Base-by-base conservation (phyloP, 1,140 invertebrate species). In the Marisa cornuarietis region DNA sequence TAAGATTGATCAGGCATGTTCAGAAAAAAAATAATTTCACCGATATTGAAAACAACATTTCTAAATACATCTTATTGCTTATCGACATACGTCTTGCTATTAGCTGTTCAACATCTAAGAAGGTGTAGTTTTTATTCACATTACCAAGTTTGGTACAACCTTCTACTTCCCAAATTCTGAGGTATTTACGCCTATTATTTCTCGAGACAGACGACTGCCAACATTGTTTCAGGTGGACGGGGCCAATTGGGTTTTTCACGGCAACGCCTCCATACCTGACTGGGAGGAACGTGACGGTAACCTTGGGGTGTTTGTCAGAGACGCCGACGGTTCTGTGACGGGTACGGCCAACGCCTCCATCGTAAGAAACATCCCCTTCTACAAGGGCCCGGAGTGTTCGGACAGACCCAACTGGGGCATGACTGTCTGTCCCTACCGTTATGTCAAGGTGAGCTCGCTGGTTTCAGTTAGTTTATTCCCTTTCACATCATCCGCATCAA, bases 371-470 rank as follows among this genome's bases (percentile, higher is more conserved):
- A 71, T 49, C 24, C 31, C 66, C 42, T 79, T 82, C 58, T 71
- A 62, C 73, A 79, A 51, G 31, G 73, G 66, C 13, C 24, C 51
- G 13, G 52, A 79, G 20, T 82, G 81, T 76, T 16, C 61, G 10
- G 42, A 71, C 61, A 62, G 72, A 22, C 22, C 16, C 20, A n/a
- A 31, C 63, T 82, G 72, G 77, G 72, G 75, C 26, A 71, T 82
- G 72, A 51, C 61, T 0, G 61, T 82, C 20, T 82, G 81, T 76
- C 81, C 81, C 11, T 78, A 79, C 49, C 31, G 74, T 7, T 82
- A 82, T 42, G 63, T 74, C 14, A 79, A 79, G 81, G 81, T 82
- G 54, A 58, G 72, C 31, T 24, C 10, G 42, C n/a, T 24, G 14
- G 1, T 3, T 24, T 13, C 66, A 13, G 4, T 42, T 6, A 49